Conservation (phyloP, 64 coral and sea anemone genomes). For the Pocillopora damicornis region DNA sequence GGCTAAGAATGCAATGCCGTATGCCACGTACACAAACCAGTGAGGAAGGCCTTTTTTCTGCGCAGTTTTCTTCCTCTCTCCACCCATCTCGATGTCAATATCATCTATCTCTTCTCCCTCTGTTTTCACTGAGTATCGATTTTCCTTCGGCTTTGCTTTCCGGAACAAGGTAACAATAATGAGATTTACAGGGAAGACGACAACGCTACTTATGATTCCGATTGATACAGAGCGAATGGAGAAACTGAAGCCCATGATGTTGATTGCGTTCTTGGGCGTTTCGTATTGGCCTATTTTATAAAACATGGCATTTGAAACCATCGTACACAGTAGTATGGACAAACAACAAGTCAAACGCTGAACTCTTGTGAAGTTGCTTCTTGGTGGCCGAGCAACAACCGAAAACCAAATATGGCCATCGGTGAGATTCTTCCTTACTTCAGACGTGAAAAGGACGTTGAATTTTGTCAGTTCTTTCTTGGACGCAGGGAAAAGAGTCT, state of each 20-base stretch:
- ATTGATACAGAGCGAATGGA: conserved; percentile 69
- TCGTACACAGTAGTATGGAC: conserved; percentile 63
- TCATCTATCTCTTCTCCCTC: conserved; percentile 12
- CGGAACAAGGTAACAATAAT: conserved; percentile 75
- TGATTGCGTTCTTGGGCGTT: conserved; percentile 53
- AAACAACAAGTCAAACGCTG: conserved; percentile 84
- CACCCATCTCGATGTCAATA: conserved; percentile 22
- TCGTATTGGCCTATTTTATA: conserved; percentile 32
- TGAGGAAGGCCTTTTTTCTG: conserved; percentile 51
- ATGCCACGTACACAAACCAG: conserved; percentile 70
- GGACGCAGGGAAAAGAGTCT: conserved; percentile 54
- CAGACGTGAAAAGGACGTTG: conserved; percentile 78
- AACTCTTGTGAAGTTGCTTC: conserved; percentile 73
- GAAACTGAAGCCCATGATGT: conserved; percentile 74
- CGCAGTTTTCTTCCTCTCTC: conserved; percentile 25
- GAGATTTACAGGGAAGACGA: conserved; percentile 73
- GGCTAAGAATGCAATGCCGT: conserved; percentile 35
- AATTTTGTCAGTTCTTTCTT: conserved; percentile 82
- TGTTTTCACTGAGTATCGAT: conserved; percentile 8
- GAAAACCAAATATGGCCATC: conserved; percentile 93
- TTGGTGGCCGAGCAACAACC: conserved; percentile 58
- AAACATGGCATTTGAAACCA: conserved; percentile 74
- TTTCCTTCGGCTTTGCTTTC: conserved; percentile 54
- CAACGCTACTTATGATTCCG: conserved; percentile 55
- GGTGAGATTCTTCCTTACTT: conserved; percentile 77